Conservation (phyloP, 2,113 vertebrate genomes). For the Lamprotornis superbus region DNA sequence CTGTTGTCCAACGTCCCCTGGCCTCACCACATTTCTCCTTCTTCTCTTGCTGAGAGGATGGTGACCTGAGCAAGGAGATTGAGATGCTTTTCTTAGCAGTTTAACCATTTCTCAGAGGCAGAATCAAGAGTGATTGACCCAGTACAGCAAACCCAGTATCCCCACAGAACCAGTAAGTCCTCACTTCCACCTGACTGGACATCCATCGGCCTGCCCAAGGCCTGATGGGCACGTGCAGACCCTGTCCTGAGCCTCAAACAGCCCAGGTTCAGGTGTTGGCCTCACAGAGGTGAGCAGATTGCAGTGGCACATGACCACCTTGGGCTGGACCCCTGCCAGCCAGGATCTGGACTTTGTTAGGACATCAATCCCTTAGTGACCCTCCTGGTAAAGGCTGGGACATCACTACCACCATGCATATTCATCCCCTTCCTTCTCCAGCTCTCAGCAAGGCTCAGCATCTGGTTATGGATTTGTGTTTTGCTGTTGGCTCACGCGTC, state of each 20-base stretch:
- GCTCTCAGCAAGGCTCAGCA: background rate
- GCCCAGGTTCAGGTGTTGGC: background rate
- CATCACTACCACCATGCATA: background rate
- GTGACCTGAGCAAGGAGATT: background rate
- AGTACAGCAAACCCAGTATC: background rate
- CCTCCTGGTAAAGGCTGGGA: background rate
- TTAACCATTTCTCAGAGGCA: background rate
- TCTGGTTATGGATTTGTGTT: background rate
- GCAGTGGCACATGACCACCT: background rate
- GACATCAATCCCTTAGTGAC: background rate
- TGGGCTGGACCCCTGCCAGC: background rate
- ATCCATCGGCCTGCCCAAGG: rapidly evolving
- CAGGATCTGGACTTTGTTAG: background rate
- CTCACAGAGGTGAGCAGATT: background rate
- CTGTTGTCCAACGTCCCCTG: rapidly evolving
- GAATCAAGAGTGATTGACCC: background rate
- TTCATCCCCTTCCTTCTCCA: background rate
- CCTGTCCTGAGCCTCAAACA: background rate
- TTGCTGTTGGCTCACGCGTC: background rate
- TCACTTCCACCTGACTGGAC: no score
- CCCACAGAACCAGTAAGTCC: background rate
- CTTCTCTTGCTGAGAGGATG: background rate
- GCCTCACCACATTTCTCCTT: background rate
- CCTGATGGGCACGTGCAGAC: background rate
- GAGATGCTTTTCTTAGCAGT: background rate